These are phyloP conservation scores for Embiotoca jacksoni DNA, from an alignment of 2,113 vertebrate genomes.

Conservation along the genomic window DNA sequence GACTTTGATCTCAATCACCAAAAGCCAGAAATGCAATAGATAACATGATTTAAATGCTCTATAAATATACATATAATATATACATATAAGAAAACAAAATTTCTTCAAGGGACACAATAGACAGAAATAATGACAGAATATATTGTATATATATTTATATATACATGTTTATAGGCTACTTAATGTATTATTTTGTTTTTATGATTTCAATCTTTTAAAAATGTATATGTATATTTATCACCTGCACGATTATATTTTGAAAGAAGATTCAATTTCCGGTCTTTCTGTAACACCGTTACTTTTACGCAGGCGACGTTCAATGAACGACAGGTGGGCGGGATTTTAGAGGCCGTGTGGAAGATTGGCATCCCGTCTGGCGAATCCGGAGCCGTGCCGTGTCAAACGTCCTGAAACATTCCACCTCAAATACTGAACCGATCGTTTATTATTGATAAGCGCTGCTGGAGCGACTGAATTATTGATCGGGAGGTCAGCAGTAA, in stretches of 20 bases:
- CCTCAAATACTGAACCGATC: slow-evolving; percentile 58
- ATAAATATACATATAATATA: too few species aligned
- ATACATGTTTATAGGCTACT: too few species aligned
- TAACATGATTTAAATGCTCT: too few species aligned
- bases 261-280: background rate
- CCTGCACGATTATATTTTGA: slow-evolving; percentile 43
- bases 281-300: background rate
- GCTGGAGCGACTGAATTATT: slow-evolving; percentile 77
- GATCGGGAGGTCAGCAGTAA: slow-evolving; percentile 68
- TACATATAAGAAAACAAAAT: too few species aligned
- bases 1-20: too few species aligned
- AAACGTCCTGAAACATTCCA: slow-evolving; percentile 50
- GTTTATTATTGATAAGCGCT: slow-evolving; percentile 76
- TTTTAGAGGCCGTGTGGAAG: background rate
- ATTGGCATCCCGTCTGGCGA: slow-evolving; percentile 52
- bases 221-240: too few species aligned
- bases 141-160: too few species aligned
- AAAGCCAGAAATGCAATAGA: too few species aligned
- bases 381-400: slow-evolving; percentile 24
- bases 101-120: too few species aligned
- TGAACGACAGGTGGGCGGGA: slow-evolving; percentile 66
- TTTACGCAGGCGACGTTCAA: slow-evolving; percentile 41
- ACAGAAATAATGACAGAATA: too few species aligned
- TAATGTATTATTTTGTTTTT: too few species aligned
- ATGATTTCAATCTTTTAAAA: too few species aligned